Conservation (phyloP, 1,140 invertebrate species). For the Papilio polyxenes region DNA sequence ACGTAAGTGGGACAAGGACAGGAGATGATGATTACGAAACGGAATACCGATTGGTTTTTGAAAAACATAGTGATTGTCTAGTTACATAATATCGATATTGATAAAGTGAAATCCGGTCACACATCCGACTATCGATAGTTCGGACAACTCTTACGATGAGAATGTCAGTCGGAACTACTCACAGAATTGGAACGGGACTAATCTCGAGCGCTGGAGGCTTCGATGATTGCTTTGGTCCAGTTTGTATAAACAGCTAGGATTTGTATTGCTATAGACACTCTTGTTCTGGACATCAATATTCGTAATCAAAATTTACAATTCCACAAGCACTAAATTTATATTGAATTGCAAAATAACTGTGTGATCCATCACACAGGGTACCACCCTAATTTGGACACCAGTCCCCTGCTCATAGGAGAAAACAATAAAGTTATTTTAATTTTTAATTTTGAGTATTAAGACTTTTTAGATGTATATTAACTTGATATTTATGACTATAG, state of each 20-base stretch:
- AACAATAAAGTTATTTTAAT: no score
- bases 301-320: not conserved
- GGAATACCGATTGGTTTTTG: not conserved
- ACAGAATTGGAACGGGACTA: conserved; percentile 16
- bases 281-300: not conserved
- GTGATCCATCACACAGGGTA: no score
- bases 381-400: no score
- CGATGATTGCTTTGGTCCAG: conserved; percentile 1
- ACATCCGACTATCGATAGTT: conserved; percentile 10
- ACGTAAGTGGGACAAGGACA: no score
- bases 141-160: conserved; percentile 5
- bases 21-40: no score
- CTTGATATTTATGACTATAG: no score
- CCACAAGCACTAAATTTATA: not conserved
- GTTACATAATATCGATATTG: conserved; percentile 17
- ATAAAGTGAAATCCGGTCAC: not conserved
- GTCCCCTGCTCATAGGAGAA: no score
- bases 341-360: no score
- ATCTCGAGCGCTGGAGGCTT: conserved; percentile 13
- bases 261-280: not conserved
- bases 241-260: not conserved
- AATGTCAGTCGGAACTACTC: conserved; percentile 2
- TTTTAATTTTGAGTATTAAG: no score
- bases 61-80: not conserved
- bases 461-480: no score